Percentiles rank a stretch among this genome's conserved stretches.
Conservation (phyloP, 1,140 invertebrate genomes). For the Diploscapter pachys region DNA sequence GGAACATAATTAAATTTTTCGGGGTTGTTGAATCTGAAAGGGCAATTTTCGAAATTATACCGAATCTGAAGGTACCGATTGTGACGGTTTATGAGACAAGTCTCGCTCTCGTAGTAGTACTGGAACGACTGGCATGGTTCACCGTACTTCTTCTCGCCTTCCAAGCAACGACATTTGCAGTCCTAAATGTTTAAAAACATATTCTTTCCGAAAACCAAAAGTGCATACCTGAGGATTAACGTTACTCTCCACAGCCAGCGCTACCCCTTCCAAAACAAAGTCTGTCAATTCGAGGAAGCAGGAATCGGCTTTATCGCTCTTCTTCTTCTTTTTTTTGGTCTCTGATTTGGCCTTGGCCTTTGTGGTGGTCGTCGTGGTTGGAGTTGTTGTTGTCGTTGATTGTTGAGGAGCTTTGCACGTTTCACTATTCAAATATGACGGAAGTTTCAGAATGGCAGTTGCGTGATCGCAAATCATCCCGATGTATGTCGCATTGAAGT, state of each 20-base stretch:
- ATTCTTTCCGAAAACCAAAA: neutral
- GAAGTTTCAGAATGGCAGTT: no score
- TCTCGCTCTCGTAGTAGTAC: conserved; percentile 52
- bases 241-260: conserved; percentile 51
- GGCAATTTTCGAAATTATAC: no score
- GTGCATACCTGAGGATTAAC: conserved; percentile 51
- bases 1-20: conserved; percentile 50
- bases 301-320: conserved; percentile 32
- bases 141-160: conserved; percentile 43
- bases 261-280: conserved; percentile 53
- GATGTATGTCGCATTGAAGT: conserved; percentile 47
- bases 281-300: conserved; percentile 56
- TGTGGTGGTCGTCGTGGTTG: no score
- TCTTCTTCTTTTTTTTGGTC: conserved; percentile 4
- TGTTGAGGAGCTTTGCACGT: no score
- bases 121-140: conserved; percentile 49
- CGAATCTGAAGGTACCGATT: conserved; percentile 34
- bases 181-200: neutral
- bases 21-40: conserved; percentile 40
- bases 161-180: neutral
- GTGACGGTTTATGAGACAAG: conserved; percentile 53
- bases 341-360: no score
- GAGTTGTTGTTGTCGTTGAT: no score
- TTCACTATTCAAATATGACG: no score
- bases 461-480: conserved; percentile 43